Percentiles rank a stretch among this genome's conserved stretches.
These are phyloP conservation scores for Prorops nasuta DNA, from an alignment of 1,140 invertebrate genomes.

Conservation along the genomic window DNA sequence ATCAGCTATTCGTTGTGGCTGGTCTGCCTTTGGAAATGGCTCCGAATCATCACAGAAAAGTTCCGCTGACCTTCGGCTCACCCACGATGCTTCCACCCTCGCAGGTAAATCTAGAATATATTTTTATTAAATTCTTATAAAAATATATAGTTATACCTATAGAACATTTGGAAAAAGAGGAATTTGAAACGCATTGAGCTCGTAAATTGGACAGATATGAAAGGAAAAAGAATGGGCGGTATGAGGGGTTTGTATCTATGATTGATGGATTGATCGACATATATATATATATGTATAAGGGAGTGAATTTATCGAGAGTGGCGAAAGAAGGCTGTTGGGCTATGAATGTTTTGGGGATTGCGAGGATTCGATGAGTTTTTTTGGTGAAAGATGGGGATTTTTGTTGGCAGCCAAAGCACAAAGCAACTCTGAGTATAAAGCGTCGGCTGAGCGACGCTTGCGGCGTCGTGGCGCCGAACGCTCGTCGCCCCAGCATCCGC, in stretches of 20 bases:
- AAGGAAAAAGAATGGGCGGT: not conserved
- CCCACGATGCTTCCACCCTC: conserved; percentile 68
- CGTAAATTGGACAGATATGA: no score
- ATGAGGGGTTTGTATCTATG: no score
- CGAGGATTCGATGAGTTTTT: not conserved
- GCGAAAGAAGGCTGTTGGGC: no score
- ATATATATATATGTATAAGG: no score
- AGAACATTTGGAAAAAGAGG: not conserved
- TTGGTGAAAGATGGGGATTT: conserved; percentile 3
- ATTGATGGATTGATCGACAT: no score
- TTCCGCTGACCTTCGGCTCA: conserved; percentile 64
- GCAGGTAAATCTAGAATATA: no score
- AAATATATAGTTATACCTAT: no score
- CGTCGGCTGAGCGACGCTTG: conserved; percentile 78
- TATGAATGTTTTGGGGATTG: not conserved
- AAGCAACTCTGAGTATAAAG: conserved; percentile 75
- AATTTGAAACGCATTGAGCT: not conserved
- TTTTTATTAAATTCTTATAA: no score
- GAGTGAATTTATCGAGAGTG: no score
- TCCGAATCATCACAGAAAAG: conserved; percentile 79
- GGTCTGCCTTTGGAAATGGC: conserved; percentile 84
- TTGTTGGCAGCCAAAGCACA: conserved; percentile 65
- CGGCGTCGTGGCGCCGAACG: conserved; percentile 81
- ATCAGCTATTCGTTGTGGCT: conserved; percentile 75
- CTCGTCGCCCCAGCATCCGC: conserved; percentile 76